Conservation (phyloP, 2,888 invertebrate species). For the Aleiodes testaceus region DNA sequence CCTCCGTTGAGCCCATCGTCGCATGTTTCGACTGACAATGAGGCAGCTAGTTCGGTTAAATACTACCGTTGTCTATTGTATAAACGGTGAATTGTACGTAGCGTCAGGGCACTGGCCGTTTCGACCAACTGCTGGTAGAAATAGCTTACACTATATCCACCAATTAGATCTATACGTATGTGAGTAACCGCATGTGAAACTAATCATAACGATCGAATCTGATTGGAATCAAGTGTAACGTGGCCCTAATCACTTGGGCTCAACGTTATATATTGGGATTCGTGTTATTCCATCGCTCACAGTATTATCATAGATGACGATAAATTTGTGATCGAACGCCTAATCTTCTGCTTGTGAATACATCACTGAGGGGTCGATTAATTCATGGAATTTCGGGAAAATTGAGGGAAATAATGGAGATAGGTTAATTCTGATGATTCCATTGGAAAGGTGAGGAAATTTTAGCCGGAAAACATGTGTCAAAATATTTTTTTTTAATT, state of each 20-base stretch:
- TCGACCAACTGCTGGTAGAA: conserved; percentile 2
- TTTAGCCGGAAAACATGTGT: no score
- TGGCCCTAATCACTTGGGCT: conserved; percentile 1
- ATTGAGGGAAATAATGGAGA: no score
- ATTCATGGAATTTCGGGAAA: no score
- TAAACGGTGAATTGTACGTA: conserved; percentile 15
- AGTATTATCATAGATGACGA: conserved; percentile 8
- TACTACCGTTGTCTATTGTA: conserved; percentile 29
- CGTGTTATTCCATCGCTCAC: conserved; percentile 1
- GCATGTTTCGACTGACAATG: conserved; percentile 39
- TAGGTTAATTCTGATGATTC: no score
- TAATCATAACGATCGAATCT: conserved; percentile 36
- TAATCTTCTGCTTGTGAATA: background rate
- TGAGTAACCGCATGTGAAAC: background rate
- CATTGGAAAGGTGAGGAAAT: no score
- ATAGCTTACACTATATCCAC: conserved; percentile 22
- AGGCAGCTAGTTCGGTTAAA: conserved; percentile 33
- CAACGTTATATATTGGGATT: conserved; percentile 6
- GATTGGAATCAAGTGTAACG: conserved; percentile 22
- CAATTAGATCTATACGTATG: conserved; percentile 23
- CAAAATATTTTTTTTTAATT: no score
- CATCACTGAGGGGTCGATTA: no score
- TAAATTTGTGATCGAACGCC: background rate
- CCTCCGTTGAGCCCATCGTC: background rate
- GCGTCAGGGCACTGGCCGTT: background rate